Percentiles rank a stretch among this genome's conserved stretches.
phyloP scores from a whole-genome alignment of 2,113 vertebrate species.

The Python bivittatus region DNA sequence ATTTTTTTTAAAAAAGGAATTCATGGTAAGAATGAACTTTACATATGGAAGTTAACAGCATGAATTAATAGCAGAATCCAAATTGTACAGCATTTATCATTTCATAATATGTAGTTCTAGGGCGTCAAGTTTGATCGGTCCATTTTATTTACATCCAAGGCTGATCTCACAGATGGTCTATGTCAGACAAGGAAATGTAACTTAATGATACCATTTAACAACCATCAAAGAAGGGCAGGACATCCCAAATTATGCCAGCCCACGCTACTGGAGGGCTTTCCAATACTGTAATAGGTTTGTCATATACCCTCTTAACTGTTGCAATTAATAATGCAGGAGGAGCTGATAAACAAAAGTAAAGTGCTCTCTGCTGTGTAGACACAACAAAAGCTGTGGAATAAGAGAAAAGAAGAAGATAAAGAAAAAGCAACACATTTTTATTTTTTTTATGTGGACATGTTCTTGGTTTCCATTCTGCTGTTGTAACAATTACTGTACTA shows the following conservation, averaged over 20 bases:
- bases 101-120: background rate
- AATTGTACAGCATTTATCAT: background rate
- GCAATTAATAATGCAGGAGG: constrained; percentile 78
- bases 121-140: background rate
- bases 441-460: constrained; percentile 64
- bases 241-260: constrained; percentile 53
- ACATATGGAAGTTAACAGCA: background rate
- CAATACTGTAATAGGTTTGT: constrained; percentile 51
- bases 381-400: constrained; percentile 69
- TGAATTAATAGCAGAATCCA: background rate
- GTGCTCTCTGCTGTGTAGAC: constrained; percentile 75
- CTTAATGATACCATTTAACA: constrained; percentile 67
- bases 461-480: constrained; percentile 79
- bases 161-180: constrained; percentile 69
- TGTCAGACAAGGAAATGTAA: constrained; percentile 74
- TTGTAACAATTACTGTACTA: constrained; percentile 79
- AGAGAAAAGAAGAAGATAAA: constrained; percentile 29
- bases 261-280: constrained; percentile 57
- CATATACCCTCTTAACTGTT: constrained; percentile 60
- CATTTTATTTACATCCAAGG: constrained; percentile 35
- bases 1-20: constrained; percentile 29
- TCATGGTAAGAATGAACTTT: constrained; percentile 35
- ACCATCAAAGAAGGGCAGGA: constrained; percentile 48
- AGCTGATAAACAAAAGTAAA: constrained; percentile 77
- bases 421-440: constrained; percentile 64